These are phyloP conservation scores for Scytalopus superciliaris DNA, from an alignment of 2,113 vertebrate species.

Conservation along the genomic window DNA sequence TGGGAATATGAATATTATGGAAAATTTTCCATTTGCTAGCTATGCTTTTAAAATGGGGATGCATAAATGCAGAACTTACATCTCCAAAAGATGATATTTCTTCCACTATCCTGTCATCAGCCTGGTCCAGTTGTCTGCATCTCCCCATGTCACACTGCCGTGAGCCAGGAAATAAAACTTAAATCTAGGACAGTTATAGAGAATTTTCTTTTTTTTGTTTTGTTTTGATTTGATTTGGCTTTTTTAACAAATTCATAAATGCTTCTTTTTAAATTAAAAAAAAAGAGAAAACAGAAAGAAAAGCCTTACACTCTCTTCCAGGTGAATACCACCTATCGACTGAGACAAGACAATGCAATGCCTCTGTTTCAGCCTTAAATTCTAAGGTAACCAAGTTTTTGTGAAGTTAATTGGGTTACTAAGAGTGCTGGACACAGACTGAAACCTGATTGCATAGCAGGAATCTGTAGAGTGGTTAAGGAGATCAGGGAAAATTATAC, in stretches of 20 bases:
- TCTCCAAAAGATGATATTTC: background rate
- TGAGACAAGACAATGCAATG: background rate
- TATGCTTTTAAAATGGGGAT: background rate
- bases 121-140: background rate
- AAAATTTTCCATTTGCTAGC: background rate
- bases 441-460: background rate
- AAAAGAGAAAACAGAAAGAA: background rate
- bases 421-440: background rate
- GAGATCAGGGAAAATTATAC: background rate
- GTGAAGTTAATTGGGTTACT: background rate
- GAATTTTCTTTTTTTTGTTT: background rate
- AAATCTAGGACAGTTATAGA: background rate
- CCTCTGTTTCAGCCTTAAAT: background rate
- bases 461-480: background rate
- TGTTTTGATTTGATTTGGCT: background rate
- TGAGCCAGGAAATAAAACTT: background rate
- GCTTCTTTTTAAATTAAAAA: background rate
- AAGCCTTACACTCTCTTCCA: background rate
- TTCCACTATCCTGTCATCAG: background rate
- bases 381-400: background rate
- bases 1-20: background rate
- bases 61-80: background rate
- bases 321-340: background rate
- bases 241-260: background rate
- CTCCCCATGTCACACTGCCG: accelerated